Evolutionary conservation across 2,113 vertebrate species (phyloP).

Genomic region (Mirza zaza): DNA sequence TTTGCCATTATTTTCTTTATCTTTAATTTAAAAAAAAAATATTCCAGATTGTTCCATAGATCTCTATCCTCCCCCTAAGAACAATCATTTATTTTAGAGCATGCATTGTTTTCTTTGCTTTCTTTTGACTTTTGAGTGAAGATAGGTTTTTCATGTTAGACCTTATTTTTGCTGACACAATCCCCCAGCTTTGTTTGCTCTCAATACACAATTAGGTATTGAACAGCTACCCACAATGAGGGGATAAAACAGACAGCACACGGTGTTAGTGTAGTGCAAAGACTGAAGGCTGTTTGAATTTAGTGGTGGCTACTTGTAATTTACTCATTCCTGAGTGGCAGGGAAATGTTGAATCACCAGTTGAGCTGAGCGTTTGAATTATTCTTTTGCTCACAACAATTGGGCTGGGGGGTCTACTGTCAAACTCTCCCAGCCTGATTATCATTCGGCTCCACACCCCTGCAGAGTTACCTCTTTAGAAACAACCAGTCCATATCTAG

Average conservation of each 20-base stretch:
- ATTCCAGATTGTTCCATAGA: background rate
- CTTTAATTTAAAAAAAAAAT: background rate
- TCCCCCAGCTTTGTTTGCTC: background rate
- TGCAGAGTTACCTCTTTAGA: constrained; percentile 73
- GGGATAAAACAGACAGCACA: background rate
- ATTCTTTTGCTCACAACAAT: constrained; percentile 64
- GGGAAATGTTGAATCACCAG: background rate
- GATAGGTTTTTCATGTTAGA: background rate
- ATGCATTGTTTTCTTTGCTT: background rate
- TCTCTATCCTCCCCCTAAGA: background rate
- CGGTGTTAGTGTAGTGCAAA: background rate
- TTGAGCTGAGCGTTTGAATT: constrained; percentile 38
- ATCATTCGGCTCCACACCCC: constrained; percentile 79
- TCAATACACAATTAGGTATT: background rate
- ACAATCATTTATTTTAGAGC: background rate
- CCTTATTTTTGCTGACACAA: background rate
- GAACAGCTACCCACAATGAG: background rate
- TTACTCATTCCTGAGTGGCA: constrained; percentile 39
- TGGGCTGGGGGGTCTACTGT: constrained; percentile 55
- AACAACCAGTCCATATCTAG: constrained; percentile 72
- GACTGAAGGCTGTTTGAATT: background rate
- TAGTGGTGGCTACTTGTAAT: constrained; percentile 14
- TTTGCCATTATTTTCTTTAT: background rate
- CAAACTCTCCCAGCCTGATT: constrained; percentile 58
- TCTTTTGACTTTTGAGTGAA: constrained; percentile 21